Conservation (phyloP, 2,113 vertebrate genomes). For the Chaetura pelagica region DNA sequence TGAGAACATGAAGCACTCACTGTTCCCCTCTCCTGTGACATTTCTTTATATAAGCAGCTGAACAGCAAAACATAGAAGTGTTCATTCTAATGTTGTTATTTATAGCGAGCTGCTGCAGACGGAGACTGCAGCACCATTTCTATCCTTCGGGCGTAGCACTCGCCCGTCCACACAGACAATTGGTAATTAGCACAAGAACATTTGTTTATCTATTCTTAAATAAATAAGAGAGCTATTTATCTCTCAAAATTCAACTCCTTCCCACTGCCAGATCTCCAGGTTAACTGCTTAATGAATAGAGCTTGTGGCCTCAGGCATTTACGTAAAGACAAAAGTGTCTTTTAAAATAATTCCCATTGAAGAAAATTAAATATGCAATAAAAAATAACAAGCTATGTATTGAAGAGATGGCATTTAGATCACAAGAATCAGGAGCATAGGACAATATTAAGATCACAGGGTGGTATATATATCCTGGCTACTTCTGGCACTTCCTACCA, state of each 20-base stretch:
- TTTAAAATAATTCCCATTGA: not conserved
- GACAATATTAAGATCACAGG: not conserved
- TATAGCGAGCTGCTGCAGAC: slow-evolving; percentile 51
- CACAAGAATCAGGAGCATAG: not conserved
- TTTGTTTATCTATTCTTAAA: slow-evolving; percentile 50
- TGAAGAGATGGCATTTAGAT: not conserved
- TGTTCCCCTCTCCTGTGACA: not conserved
- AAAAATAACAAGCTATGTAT: not conserved
- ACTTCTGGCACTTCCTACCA: not conserved
- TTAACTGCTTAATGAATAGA: slow-evolving; percentile 35
- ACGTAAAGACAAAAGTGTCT: not conserved
- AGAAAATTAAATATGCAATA: not conserved
- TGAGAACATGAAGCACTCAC: not conserved
- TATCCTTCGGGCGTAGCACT: slow-evolving; percentile 45
- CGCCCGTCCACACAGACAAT: slow-evolving; percentile 40
- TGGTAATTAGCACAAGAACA: slow-evolving; percentile 58
- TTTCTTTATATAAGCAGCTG: slow-evolving; percentile 31
- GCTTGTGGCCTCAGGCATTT: not conserved
- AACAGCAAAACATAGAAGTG: not conserved
- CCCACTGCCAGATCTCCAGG: not conserved
- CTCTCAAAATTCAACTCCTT: slow-evolving; percentile 6
- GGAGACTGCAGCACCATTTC: slow-evolving; percentile 27
- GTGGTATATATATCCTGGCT: not conserved
- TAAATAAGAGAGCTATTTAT: slow-evolving; percentile 31
- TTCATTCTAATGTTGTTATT: slow-evolving; percentile 59